These are phyloP conservation scores for Actenoides lindsayi DNA, from an alignment of 2,113 vertebrate species.

Conservation along the genomic window DNA sequence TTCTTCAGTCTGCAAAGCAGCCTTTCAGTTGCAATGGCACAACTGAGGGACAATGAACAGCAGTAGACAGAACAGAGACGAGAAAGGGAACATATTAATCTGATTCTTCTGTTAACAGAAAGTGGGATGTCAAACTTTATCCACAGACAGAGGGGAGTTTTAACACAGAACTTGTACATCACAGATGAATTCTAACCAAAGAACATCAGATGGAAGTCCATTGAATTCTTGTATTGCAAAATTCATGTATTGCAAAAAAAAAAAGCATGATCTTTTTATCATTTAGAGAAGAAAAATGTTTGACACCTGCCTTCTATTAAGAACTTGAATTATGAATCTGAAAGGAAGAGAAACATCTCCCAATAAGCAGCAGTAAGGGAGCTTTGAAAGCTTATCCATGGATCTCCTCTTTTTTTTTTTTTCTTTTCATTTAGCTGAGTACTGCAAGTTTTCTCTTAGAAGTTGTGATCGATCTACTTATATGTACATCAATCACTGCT, in stretches of 20 bases:
- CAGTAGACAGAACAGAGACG: neutral
- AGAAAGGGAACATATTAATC: neutral
- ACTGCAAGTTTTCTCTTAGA: constrained; percentile 31
- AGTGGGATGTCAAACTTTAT: neutral
- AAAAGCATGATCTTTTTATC: neutral
- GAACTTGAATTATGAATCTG: constrained; percentile 1
- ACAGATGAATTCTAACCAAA: neutral
- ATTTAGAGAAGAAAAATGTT: neutral
- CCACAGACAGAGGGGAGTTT: neutral
- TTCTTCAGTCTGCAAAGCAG: neutral
- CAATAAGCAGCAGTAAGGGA: neutral
- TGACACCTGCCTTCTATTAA: neutral
- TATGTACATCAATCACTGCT: constrained; percentile 28
- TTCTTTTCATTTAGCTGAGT: constrained; percentile 3
- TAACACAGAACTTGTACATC: neutral
- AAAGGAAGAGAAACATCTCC: neutral
- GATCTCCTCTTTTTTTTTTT: neutral
- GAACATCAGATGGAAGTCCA: neutral
- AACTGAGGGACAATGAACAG: neutral
- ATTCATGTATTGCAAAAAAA: neutral
- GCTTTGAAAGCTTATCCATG: neutral
- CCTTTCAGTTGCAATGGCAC: neutral
- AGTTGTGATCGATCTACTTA: constrained; percentile 46
- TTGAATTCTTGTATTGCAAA: neutral
- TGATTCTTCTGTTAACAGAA: neutral